Evolutionary conservation across 2,113 vertebrate species (phyloP).

Genomic region (Pollachius pollachius): DNA sequence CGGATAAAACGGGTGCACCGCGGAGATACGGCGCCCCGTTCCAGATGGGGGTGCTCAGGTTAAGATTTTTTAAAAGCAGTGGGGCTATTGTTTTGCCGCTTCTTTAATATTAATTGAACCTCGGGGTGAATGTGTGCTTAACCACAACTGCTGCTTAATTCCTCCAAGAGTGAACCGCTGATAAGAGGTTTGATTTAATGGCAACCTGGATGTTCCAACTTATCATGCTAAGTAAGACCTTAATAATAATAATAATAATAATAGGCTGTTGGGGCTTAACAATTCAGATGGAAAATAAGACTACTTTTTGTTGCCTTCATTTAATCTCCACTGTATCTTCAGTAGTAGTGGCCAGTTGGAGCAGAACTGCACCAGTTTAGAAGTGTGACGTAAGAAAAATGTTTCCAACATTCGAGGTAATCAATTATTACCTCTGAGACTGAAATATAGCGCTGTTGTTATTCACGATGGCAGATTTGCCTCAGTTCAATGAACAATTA

Average conservation of each 20-base stretch:
- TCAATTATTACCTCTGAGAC: too few relatives aligned
- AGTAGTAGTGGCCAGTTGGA: too few relatives aligned
- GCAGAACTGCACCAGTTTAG: too few relatives aligned
- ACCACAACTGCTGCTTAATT: slow-evolving; percentile 65
- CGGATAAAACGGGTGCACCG: slow-evolving; percentile 91
- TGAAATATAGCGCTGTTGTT: too few relatives aligned
- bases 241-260: slow-evolving; percentile 61
- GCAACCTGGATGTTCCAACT: slow-evolving; percentile 67
- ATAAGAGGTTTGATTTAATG: slow-evolving; percentile 78
- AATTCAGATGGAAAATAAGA: slow-evolving; percentile 15
- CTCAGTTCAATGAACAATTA: too few relatives aligned
- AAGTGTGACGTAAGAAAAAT: too few relatives aligned
- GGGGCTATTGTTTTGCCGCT: slow-evolving; percentile 83
- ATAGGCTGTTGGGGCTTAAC: slow-evolving; percentile 57
- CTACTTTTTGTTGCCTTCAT: too few relatives aligned
- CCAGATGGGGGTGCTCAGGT: slow-evolving; percentile 92
- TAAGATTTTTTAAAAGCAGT: slow-evolving; percentile 89
- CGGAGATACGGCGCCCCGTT: slow-evolving; percentile 89
- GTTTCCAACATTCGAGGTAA: too few relatives aligned
- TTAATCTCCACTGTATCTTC: too few relatives aligned
- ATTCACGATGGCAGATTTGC: too few relatives aligned
- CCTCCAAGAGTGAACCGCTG: slow-evolving; percentile 68
- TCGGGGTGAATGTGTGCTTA: slow-evolving; percentile 75
- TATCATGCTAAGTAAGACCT: slow-evolving; percentile 71
- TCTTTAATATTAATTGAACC: slow-evolving; percentile 99